Conservation (phyloP, 53 echinoderm and acorn worm genomes). For the Patiria pectinifera region DNA sequence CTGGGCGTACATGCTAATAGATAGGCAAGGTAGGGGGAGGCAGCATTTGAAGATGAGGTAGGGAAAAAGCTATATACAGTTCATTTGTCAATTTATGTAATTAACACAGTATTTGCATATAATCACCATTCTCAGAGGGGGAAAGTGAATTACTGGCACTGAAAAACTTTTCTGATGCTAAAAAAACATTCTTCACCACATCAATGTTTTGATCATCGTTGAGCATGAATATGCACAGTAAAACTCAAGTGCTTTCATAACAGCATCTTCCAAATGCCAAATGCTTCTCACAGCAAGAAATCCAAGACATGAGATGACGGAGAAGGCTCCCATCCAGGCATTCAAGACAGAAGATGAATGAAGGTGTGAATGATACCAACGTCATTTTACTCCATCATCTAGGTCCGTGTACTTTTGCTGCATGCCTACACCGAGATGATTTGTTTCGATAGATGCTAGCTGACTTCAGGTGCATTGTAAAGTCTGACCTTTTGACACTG, state of each 20-base stretch:
- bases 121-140: too few species aligned
- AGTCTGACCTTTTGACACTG: too few species aligned
- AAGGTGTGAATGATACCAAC: constrained; percentile 19
- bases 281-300: neutral
- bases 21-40: neutral
- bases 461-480: neutral
- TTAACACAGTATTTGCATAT: too few species aligned
- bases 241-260: too few species aligned
- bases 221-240: neutral
- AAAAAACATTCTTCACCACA: neutral
- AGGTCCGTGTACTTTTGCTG: neutral
- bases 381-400: neutral
- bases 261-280: neutral
- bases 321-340: too few species aligned
- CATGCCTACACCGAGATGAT: neutral
- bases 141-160: too few species aligned
- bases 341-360: neutral
- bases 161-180: too few species aligned
- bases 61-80: neutral
- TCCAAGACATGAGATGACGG: constrained; percentile 6
- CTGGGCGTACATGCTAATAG: neutral
- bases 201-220: neutral
- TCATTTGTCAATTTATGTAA: too few species aligned
- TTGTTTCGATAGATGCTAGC: neutral
- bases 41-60: neutral